Conservation (phyloP, 1,140 invertebrate genomes). For the Marisa cornuarietis region DNA sequence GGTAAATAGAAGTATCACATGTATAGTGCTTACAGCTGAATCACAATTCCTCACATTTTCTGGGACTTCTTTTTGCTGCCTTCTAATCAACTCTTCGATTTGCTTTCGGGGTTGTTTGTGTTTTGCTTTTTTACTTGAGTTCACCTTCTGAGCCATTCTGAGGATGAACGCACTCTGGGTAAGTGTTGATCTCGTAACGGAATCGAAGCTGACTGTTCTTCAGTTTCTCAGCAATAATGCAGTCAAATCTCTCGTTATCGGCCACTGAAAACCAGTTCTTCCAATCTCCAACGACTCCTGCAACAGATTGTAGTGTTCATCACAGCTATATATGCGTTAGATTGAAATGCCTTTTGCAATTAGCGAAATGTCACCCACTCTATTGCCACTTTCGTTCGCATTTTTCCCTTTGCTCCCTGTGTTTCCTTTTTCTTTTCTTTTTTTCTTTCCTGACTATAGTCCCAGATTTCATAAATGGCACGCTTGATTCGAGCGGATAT, state of each 20-base stretch:
- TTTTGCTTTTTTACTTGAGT: too few species aligned
- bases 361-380: background rate
- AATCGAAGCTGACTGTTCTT: constrained; percentile 19
- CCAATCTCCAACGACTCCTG: constrained; percentile 39
- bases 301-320: background rate
- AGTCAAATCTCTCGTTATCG: constrained; percentile 33
- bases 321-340: background rate
- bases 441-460: background rate
- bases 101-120: background rate
- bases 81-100: background rate
- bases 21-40: background rate
- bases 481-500: too few species aligned
- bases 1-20: too few species aligned
- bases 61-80: background rate
- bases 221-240: constrained; percentile 17
- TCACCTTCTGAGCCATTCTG: too few species aligned
- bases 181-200: background rate
- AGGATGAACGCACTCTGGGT: too few species aligned
- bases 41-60: too few species aligned
- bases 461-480: background rate
- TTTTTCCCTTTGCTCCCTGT: background rate
- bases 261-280: constrained; percentile 35
- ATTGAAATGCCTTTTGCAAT: background rate
- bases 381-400: background rate
- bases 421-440: constrained; percentile 4